Base-by-base conservation (phyloP, 2,113 vertebrate species). In the Rhinolophus ferrumequinum region DNA sequence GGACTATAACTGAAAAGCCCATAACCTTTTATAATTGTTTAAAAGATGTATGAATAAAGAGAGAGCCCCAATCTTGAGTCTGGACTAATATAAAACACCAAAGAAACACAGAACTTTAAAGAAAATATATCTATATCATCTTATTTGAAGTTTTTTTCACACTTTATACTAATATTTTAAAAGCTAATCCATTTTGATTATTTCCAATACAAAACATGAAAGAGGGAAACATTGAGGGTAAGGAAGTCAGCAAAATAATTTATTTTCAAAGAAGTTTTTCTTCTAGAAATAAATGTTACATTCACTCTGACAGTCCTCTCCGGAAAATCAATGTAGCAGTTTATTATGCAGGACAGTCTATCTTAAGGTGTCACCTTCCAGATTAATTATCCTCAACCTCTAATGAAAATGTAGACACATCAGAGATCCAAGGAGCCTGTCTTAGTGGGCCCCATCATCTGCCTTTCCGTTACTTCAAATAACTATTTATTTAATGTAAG, bases 11-110 rank as follows among this genome's bases (percentile, higher is more conserved):
- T 86, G 56, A 52, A 97, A 93, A 82, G n/a, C 2, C 2, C 33
- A 35, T 86, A 77, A 69, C 18, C 18, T 91, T 93, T 73, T 80
- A 67, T 72, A 72, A 81, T 72, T 96, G 35, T 77, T 76, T 38
- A 21, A 90, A 90, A 83, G 28, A 56, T n/a, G 67, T 80, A 70
- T 73, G 90, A 26, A 30, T 89, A 88, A 95, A 73, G 44, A 1
- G 67, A 95, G 87, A 88, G 70, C 28, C 66, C 12, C 13, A 58
- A 2, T 47, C 9, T 72, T 90, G 21, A n/a, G 58, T 22, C 15
- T 91, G 52, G 67, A 47, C 47, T 12, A 73, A 33, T 90, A 21
- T 10, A 73, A 80, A 93, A 95, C 6, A 67, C 8, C 6, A 19
- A 73, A 88, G 13, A 88, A 90, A 70, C 13, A 86, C 24, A 94